Evolutionary conservation across 2,797 vertebrate species (phyloP).

Genomic region (Eulemur coronatus): DNA sequence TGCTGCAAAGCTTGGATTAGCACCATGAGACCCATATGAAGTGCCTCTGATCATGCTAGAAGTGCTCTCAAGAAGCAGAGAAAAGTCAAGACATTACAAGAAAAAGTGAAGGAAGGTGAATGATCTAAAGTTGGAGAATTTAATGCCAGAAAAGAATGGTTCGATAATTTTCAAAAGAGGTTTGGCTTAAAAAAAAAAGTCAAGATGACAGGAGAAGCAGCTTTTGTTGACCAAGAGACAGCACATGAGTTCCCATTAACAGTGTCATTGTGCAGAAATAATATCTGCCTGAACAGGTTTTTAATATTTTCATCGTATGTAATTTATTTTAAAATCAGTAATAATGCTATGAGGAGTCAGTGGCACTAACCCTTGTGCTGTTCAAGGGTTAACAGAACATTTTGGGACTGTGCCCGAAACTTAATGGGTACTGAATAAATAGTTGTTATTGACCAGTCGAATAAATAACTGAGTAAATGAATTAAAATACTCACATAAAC

Average conservation of each 20-base stretch:
- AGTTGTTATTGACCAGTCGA: not conserved
- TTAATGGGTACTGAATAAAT: not conserved
- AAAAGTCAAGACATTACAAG: not conserved
- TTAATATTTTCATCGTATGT: not conserved
- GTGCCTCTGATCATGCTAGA: not conserved
- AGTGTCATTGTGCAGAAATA: not conserved
- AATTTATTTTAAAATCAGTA: not conserved
- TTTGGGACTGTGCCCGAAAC: not conserved
- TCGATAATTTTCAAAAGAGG: not conserved
- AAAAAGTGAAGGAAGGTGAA: not conserved
- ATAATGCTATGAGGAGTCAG: not conserved
- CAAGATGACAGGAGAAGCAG: not conserved
- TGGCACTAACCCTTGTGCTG: not conserved
- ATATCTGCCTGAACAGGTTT: not conserved
- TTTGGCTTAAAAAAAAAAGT: not conserved
- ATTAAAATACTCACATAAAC: not conserved
- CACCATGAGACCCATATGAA: not conserved
- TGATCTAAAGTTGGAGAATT: not conserved
- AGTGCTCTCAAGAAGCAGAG: not conserved
- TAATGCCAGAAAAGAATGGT: not conserved
- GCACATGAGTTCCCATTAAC: not conserved
- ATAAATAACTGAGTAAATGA: not conserved
- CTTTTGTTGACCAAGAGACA: not conserved
- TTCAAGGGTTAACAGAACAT: not conserved
- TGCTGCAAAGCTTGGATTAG: not conserved